Percentiles rank a stretch among this genome's conserved stretches.
Evolutionary conservation across 2,797 vertebrate genomes (phyloP).

Genomic region (Zalophus californianus): DNA sequence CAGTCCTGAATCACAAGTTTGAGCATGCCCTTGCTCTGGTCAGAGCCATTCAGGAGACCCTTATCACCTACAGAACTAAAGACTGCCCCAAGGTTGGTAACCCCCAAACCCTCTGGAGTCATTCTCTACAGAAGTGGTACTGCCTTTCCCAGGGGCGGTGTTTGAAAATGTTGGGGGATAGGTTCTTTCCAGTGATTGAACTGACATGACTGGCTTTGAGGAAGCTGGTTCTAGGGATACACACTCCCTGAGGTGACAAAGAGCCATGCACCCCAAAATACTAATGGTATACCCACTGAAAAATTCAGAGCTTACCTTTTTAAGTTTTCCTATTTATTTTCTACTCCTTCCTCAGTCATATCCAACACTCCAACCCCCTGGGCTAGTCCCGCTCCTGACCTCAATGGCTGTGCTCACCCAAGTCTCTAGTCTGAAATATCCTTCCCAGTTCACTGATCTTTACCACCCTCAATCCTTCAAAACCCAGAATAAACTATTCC

Average conservation of each 20-base stretch:
- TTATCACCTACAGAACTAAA: neutral
- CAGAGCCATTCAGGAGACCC: neutral
- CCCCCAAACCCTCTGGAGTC: neutral
- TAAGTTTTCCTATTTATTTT: neutral
- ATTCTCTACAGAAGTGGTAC: neutral
- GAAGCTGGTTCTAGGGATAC: neutral
- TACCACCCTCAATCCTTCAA: neutral
- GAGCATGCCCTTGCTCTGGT: neutral
- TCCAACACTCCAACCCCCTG: neutral
- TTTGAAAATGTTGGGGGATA: neutral
- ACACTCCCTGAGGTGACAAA: neutral
- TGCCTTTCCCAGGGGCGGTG: neutral
- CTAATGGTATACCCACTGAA: neutral
- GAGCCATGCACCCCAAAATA: neutral
- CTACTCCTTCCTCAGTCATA: neutral
- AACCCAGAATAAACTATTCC: neutral
- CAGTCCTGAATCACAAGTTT: neutral
- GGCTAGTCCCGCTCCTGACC: neutral
- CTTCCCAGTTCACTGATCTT: neutral
- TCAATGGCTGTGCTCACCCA: neutral
- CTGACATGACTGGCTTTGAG: neutral
- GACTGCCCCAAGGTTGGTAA: neutral
- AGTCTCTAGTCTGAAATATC: neutral
- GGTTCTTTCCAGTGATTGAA: neutral
- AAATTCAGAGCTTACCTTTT: neutral